Evolutionary conservation across 2,888 invertebrate species (phyloP), one percentile per base, ranked within the genome.

Genomic region (Rutpela maculata): DNA sequence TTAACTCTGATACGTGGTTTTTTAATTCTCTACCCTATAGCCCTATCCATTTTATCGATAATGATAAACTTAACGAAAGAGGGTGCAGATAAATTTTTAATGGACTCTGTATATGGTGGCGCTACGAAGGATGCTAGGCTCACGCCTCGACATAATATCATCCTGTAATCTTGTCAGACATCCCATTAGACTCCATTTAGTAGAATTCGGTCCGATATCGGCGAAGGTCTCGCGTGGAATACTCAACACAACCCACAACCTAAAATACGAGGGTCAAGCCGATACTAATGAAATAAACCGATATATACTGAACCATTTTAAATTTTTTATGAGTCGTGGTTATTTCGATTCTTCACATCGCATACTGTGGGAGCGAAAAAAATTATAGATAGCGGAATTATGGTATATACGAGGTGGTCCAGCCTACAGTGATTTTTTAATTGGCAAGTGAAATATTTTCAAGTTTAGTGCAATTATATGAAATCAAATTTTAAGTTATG

Each of bases 181-280:
- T 71, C 62, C 71, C 71, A 71, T 62, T 71, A 71, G 71, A 26
- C 26, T 26, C 62, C 71, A 71, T 71, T 71, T 71, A 62, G 59
- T 55, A 22, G 43, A 18, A 19, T 43, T 18, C 43, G 5, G 22
- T 9, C 26, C 43, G 50, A 71, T 71, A 62, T 63, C 63, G 22
- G 22, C 60, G 17, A 43, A 26, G 62, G 50, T 38, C 31, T 50
- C 60, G 63, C 22, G 22, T 50, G 50, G 50, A 71, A 71, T 71
- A 50, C 43, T 63, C 50, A 17, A 62, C 55, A 59, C 59, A 38
- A 19, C 26, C 57, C 18, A 31, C 26, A 26, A 57, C 19, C 18
- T 12, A 17, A 55, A 31, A 31, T 69, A 69, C 69, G 57, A 31
- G 69, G 69, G 57, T 57, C 10, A 10, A 31, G 22, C 50, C 26